Percentiles rank a stretch among this genome's conserved stretches.
Conservation (phyloP, 2,888 invertebrate species). For the Noctua fimbriata region DNA sequence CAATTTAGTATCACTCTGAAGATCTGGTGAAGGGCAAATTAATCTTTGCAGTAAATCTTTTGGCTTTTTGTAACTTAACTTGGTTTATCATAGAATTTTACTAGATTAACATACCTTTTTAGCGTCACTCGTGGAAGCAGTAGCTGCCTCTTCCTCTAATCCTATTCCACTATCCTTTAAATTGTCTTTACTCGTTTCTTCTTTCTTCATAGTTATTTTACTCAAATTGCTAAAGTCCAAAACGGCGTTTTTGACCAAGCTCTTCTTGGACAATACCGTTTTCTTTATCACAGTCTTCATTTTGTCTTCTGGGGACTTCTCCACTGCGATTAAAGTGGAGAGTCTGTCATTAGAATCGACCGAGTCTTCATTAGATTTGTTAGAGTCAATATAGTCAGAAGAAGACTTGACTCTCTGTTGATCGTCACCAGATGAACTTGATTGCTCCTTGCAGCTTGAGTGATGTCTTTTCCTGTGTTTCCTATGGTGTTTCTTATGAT, state of each 20-base stretch:
- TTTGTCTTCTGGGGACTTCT: slow-evolving; percentile 84
- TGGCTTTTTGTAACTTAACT: background rate
- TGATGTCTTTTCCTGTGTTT: slow-evolving; percentile 95
- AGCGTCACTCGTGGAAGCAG: slow-evolving; percentile 77
- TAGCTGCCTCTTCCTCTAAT: slow-evolving; percentile 79
- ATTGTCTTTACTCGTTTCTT: slow-evolving; percentile 80
- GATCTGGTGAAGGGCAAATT: background rate
- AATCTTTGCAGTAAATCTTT: background rate
- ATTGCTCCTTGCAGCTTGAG: slow-evolving; percentile 86
- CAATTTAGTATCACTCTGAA: background rate
- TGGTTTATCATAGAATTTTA: background rate
- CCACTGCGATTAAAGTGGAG: slow-evolving; percentile 83
- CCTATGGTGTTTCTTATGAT: slow-evolving; percentile 94
- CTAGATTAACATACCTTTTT: slow-evolving; percentile 81
- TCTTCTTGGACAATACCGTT: slow-evolving; percentile 83
- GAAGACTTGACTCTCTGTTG: slow-evolving; percentile 83
- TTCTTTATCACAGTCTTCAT: slow-evolving; percentile 87
- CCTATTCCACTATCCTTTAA: slow-evolving; percentile 86
- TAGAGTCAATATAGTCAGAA: slow-evolving; percentile 84
- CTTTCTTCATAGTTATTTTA: slow-evolving; percentile 78
- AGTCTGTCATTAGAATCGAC: slow-evolving; percentile 82
- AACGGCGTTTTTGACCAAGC: slow-evolving; percentile 83
- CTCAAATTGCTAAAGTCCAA: slow-evolving; percentile 84
- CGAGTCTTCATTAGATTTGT: slow-evolving; percentile 87
- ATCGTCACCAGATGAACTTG: slow-evolving; percentile 89